phyloP scores from a whole-genome alignment of 2,113 vertebrate genomes.

The Albula glossodonta region DNA sequence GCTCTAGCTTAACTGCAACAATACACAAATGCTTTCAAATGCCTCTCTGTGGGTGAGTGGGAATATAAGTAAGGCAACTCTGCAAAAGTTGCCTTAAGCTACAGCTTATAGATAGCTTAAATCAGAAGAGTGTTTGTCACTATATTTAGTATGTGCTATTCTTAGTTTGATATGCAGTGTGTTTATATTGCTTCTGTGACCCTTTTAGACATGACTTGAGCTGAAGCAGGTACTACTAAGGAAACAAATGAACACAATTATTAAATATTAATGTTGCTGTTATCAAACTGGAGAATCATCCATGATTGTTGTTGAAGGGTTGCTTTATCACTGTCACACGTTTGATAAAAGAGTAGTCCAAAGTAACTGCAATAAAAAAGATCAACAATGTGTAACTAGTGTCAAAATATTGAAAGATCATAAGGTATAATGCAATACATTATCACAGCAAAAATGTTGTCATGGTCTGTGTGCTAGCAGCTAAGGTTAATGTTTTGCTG shows the following conservation, averaged over 20 bases:
- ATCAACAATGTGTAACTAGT: not conserved
- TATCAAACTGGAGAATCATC: not conserved
- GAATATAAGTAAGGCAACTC: slow-evolving; percentile 59
- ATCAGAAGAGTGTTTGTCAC: slow-evolving; percentile 48
- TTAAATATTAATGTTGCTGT: not conserved
- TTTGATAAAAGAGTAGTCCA: not conserved
- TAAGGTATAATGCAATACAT: not conserved
- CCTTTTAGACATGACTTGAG: not conserved
- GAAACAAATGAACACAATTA: not conserved
- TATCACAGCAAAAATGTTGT: not conserved
- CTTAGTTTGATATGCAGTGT: not conserved
- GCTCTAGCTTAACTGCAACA: slow-evolving; percentile 51
- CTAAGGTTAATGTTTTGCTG: not conserved
- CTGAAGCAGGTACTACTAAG: not conserved
- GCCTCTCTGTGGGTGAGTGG: slow-evolving; percentile 3
- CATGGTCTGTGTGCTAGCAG: not conserved
- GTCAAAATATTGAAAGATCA: not conserved
- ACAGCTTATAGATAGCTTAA: slow-evolving; percentile 48
- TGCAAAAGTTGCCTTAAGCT: slow-evolving; percentile 56
- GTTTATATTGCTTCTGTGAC: not conserved
- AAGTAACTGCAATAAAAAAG: not conserved
- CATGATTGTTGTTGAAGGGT: not conserved
- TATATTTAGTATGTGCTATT: slow-evolving; percentile 47
- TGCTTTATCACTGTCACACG: not conserved
- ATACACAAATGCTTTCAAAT: slow-evolving; percentile 35